Base-by-base conservation (phyloP, 1,140 invertebrate genomes). In the Tetramorium parvispinum region DNA sequence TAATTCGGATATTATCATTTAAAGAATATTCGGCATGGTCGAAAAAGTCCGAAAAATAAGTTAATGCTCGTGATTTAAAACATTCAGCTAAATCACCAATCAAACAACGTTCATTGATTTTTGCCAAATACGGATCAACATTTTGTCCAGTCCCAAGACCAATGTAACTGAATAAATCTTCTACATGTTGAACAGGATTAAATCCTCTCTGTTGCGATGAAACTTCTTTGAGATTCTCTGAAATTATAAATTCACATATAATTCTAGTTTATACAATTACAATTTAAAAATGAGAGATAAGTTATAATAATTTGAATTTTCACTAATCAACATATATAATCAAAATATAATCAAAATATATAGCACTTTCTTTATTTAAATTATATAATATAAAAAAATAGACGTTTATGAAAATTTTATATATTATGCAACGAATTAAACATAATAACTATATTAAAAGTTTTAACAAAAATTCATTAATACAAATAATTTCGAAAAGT, bases 21-120 rank as follows among this genome's bases (percentile, higher is more conserved):
- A 98, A 92, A 49, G 96, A 87, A 88, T 96, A 96, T 46, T 92
- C 91, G 7, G 93, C 85, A 82, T 96, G 93, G 90, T 96, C 96
- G 90, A 98, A 98, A 92, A 98, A 98, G 49, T 98, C 97, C 61
- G 97, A 96, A 71, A 98, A 96, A 0, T 96, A 97, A 78, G 96
- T 96, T 4, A 98, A 92, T 0, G 97, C 97, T 87, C 97, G 96
- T 0, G 97, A 97, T 91, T 98, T 98, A 90, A 98, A 98, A 92
- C 97, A 98, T 90, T 98, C 97, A 2, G 97, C 97, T 1, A 98
- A 94, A 92, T 98, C 97, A 1, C 97, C 97, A 85, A 96, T 96
- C 55, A 98, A 92, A 89, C 97, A 98, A 73, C 96, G 96, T 85
- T 96, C 95, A 65, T 97, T 98, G 0, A 96, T 96, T 90, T 96